phyloP scores from a whole-genome alignment of 2,797 vertebrate genomes.

The Balearica regulorum region DNA sequence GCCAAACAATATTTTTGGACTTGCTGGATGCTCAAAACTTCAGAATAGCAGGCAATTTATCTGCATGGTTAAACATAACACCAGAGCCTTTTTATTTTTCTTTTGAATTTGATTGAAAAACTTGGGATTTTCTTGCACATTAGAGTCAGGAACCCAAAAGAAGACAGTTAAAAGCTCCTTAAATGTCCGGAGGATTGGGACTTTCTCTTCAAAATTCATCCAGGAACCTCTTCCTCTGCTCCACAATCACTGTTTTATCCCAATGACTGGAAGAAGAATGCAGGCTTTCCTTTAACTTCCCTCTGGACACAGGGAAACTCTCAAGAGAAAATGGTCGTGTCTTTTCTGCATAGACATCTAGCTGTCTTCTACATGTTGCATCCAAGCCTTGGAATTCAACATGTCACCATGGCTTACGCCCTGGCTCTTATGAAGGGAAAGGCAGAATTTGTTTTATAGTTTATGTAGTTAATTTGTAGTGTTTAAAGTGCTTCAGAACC shows the following conservation, averaged over 20 bases:
- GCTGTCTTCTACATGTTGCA: not conserved
- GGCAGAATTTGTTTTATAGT: not conserved
- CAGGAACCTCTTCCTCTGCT: not conserved
- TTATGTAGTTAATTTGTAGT: not conserved
- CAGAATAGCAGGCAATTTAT: not conserved
- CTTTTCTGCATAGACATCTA: not conserved
- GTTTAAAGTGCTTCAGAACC: not conserved
- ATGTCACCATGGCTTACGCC: not conserved
- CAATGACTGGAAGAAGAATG: not conserved
- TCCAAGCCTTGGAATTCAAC: not conserved
- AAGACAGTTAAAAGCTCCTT: not conserved
- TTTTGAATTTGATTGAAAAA: not conserved
- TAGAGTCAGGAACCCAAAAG: not conserved
- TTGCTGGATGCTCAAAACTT: not conserved
- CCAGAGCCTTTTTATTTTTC: not conserved
- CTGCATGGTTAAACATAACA: not conserved
- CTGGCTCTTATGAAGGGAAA: not conserved
- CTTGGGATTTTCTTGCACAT: not conserved
- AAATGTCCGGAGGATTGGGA: not conserved
- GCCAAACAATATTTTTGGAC: not conserved
- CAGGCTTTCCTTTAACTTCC: not conserved
- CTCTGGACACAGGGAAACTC: not conserved
- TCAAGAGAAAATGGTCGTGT: not conserved
- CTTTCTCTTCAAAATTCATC: not conserved
- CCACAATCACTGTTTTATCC: not conserved